Percentiles rank a stretch among this genome's conserved stretches.
phyloP scores from a whole-genome alignment of 2,797 vertebrate species.

The Diplodus sargus region DNA sequence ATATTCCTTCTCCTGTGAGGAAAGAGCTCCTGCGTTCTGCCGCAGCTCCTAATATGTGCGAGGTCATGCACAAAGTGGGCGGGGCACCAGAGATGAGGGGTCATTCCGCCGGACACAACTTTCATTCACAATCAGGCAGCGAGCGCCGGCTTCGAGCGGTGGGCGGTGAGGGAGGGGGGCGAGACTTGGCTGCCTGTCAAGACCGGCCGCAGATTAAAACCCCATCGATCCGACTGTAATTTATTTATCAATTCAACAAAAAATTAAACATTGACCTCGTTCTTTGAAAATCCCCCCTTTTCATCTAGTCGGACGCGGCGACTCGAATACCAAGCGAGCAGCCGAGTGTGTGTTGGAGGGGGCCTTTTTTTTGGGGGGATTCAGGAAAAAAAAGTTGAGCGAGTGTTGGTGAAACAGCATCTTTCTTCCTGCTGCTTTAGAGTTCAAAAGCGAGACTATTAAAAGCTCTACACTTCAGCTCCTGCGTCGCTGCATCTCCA shows the following conservation, averaged over 20 bases:
- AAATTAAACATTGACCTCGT: slow-evolving; percentile 81
- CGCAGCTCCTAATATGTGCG: not conserved
- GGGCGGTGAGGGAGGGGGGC: slow-evolving; percentile 47
- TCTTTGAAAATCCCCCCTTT: slow-evolving; percentile 64
- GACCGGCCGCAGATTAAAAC: slow-evolving; percentile 76
- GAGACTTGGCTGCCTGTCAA: slow-evolving; percentile 65
- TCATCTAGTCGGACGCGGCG: slow-evolving; percentile 61
- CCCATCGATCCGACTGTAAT: slow-evolving; percentile 80
- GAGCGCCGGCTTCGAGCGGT: slow-evolving; percentile 25
- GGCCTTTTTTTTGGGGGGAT: slow-evolving; percentile 13
- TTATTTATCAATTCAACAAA: slow-evolving; percentile 83
- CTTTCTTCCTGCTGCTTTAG: slow-evolving; percentile 34
- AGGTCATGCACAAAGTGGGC: slow-evolving; percentile 24
- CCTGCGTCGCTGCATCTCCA: slow-evolving; percentile 53
- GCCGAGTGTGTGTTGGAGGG: slow-evolving; percentile 8
- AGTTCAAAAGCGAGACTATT: slow-evolving; percentile 60
- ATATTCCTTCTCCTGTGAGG: not conserved
- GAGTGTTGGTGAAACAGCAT: slow-evolving; percentile 32
- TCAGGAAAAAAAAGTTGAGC: slow-evolving; percentile 43
- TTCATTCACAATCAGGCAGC: slow-evolving; percentile 69
- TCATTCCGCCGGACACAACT: slow-evolving; percentile 44
- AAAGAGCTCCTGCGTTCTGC: not conserved
- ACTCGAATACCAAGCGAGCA: slow-evolving; percentile 73
- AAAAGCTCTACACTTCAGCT: slow-evolving; percentile 58
- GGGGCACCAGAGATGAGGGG: slow-evolving; percentile 31